Percentiles rank a stretch among this genome's conserved stretches.
Evolutionary conservation across 2,797 vertebrate genomes (phyloP).

Genomic region (Pseudomugil tenellus): DNA sequence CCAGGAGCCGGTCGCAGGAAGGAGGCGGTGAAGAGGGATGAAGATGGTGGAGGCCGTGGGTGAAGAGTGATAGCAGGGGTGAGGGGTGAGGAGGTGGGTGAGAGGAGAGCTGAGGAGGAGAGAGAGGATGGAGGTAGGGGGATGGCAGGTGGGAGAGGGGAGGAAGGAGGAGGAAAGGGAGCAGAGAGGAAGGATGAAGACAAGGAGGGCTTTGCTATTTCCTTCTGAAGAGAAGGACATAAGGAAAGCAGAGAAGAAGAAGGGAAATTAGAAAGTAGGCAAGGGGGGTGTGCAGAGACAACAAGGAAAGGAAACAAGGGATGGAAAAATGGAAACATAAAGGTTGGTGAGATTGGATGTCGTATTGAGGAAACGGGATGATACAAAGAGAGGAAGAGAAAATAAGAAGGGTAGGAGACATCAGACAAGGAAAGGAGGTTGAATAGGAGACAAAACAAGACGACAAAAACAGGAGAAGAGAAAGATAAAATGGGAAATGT

Average conservation of each 20-base stretch:
- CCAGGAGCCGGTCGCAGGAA: constrained; percentile 91
- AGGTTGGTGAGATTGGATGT: background rate
- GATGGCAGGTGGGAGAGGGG: constrained; percentile 78
- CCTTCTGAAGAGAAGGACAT: constrained; percentile 38
- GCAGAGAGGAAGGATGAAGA: constrained; percentile 89
- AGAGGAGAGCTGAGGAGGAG: constrained; percentile 88
- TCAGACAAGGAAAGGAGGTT: no score
- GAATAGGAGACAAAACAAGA: no score
- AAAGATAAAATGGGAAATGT: background rate
- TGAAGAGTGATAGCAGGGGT: constrained; percentile 84
- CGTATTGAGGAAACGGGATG: background rate
- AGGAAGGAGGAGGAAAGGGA: constrained; percentile 66
- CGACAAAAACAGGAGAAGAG: background rate
- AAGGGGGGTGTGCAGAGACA: constrained; percentile 87
- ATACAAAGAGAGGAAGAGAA: background rate
- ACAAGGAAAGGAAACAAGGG: constrained; percentile 83
- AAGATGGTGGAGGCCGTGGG: constrained; percentile 80
- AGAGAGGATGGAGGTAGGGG: constrained; percentile 84
- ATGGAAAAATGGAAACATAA: no score
- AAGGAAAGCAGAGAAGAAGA: background rate
- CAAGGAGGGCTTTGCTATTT: constrained; percentile 86
- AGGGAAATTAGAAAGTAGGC: background rate
- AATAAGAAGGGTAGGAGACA: background rate
- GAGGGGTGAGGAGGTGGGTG: constrained; percentile 85
- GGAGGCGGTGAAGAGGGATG: constrained; percentile 89